A percentile compares a stretch with the other conserved stretches of the same genome.
Evolutionary conservation across 2,888 invertebrate species (phyloP).

Genomic region (Cancer borealis): DNA sequence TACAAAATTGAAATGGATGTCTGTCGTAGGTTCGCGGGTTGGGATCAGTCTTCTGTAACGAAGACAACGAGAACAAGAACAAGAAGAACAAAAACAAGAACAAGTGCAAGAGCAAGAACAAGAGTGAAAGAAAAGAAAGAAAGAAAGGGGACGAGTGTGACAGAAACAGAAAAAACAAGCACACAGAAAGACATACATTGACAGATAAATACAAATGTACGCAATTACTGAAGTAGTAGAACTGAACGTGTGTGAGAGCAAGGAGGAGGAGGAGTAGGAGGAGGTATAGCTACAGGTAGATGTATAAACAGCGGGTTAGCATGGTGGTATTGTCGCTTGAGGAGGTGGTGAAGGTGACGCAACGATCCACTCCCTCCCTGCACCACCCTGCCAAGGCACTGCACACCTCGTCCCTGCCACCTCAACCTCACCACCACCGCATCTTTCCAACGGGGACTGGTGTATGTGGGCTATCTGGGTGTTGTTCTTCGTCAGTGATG

Average conservation of each 20-base stretch:
- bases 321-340: background rate
- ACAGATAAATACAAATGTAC: background rate
- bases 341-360: background rate
- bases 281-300: background rate
- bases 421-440: too few relatives aligned
- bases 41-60: too few relatives aligned
- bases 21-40: too few relatives aligned
- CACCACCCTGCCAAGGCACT: background rate
- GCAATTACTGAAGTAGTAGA: background rate
- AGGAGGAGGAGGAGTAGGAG: background rate
- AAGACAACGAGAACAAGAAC: too few relatives aligned
- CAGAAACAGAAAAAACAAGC: too few relatives aligned
- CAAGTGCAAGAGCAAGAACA: too few relatives aligned
- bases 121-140: too few relatives aligned
- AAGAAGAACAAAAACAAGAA: too few relatives aligned
- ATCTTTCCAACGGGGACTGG: background rate
- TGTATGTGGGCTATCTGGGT: background rate
- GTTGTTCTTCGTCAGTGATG: too few relatives aligned
- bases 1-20: too few relatives aligned
- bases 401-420: background rate
- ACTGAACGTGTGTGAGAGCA: background rate
- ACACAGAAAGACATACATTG: background rate
- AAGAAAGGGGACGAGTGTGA: too few relatives aligned
- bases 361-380: background rate
- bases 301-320: background rate